Conservation (phyloP, 1,140 invertebrate genomes). For the Trichonephila clavata region DNA sequence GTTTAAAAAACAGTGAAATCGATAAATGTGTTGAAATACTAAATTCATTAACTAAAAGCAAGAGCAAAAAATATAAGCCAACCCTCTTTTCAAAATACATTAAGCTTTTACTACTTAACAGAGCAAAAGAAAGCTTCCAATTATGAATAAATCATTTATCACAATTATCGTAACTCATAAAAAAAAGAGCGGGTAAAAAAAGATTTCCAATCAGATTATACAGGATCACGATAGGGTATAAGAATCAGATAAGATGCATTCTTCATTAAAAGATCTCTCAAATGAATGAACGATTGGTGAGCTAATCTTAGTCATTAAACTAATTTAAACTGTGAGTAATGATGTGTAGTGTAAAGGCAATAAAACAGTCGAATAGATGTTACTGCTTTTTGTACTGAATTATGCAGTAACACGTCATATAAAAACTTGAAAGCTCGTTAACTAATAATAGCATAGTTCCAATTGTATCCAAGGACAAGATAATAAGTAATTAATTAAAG, state of each 20-base stretch:
- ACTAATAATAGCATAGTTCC: constrained; percentile 10
- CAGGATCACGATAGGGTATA: constrained; percentile 16
- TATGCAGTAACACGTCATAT: background rate
- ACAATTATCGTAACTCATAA: constrained; percentile 34
- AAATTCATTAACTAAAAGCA: background rate
- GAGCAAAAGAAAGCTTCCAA: constrained; percentile 26
- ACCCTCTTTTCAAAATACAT: background rate
- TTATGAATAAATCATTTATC: constrained; percentile 64
- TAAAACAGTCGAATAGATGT: constrained; percentile 28
- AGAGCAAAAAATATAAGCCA: background rate
- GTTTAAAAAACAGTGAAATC: background rate
- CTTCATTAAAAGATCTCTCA: constrained; percentile 53
- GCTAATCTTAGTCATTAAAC: constrained; percentile 61
- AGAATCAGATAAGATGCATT: constrained; percentile 50
- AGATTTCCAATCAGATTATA: constrained; percentile 1
- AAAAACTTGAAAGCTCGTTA: background rate
- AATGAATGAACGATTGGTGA: constrained; percentile 43
- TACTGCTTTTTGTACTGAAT: background rate
- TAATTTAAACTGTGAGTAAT: constrained; percentile 65
- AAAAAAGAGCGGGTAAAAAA: constrained; percentile 16
- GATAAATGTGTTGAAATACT: background rate
- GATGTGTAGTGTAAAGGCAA: constrained; percentile 22
- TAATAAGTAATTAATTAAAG: background rate
- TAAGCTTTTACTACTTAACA: background rate
- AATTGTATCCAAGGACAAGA: background rate